phyloP scores from a whole-genome alignment of 1,140 invertebrate genomes.

The Leguminivora glycinivorella region DNA sequence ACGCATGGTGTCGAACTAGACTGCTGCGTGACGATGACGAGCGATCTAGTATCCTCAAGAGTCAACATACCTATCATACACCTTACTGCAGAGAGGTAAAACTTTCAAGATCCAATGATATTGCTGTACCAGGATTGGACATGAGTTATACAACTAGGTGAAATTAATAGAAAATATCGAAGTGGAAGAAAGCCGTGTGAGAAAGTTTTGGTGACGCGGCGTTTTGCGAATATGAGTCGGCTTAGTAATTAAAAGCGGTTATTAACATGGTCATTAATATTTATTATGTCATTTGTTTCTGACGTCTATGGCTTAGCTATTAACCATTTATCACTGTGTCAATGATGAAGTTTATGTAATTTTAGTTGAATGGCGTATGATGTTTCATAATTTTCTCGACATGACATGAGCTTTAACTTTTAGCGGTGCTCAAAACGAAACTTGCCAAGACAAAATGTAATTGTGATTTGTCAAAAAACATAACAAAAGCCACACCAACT shows the following conservation, averaged over 20 bases:
- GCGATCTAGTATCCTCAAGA: no score
- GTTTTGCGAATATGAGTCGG: slow-evolving; percentile 13
- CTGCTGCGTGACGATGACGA: no score
- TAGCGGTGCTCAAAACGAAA: no score
- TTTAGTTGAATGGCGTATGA: no score
- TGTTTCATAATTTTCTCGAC: no score
- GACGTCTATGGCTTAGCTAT: background rate
- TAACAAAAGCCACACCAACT: no score
- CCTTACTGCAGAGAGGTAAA: background rate
- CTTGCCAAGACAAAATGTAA: no score
- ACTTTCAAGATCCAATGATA: background rate
- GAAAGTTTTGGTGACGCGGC: slow-evolving; percentile 23
- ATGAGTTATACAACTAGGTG: slow-evolving; percentile 19
- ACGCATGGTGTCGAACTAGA: no score
- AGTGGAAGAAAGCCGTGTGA: slow-evolving; percentile 11
- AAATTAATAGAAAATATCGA: slow-evolving; percentile 26
- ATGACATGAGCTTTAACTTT: no score
- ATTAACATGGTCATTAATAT: background rate
- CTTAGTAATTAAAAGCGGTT: background rate
- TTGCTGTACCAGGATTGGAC: slow-evolving; percentile 1
- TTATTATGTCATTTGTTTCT: background rate
- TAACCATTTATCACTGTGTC: no score
- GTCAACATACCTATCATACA: background rate
- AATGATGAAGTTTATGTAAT: no score
- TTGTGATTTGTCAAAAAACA: no score